Evolutionary conservation across 2,888 invertebrate species (phyloP), one percentile per base, ranked within the genome.

Genomic region (Thera obeliscata): DNA sequence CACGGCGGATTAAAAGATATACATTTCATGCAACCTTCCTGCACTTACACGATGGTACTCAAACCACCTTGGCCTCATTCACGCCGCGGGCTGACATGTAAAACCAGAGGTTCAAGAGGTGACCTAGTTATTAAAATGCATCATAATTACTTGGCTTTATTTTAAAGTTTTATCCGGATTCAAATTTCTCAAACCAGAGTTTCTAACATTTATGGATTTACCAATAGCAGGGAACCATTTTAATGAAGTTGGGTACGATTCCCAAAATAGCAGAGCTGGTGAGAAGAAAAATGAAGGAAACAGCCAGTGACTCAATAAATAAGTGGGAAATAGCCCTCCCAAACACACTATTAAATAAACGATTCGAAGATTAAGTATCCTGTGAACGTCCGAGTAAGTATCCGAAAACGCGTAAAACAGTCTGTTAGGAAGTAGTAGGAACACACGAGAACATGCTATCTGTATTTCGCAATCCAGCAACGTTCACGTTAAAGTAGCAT

Each of bases 41-140:
- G 68, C 58, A 59, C 56, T 65, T 62, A 56, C 59, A 60, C 65
- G 69, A 69, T 62, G 62, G 62, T 60, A 62, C 62, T 63, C 66
- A 43, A 54, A 9, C 58, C 56, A 69, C 69, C 69, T 69, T 69
- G 69, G 52, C 69, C 69, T 66, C 65, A 69, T 69, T 69, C 59
- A 6, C 50, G 57, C 22, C 46, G 52, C 49, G 50, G 60, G n/a
- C 41, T 22, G 59, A 35, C 56, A 55, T 48, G 54, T 57, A 66
- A 46, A 69, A 56, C 62, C 62, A 59, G 59, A 61, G 62, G 60
- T 69, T 59, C 63, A 48, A 65, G 61, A 41, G 22, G 43, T 63
- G 69, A 69, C 69, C 69, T 66, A 65, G 56, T 63, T 66, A 62
- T 66, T 63, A n/a, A 38, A 59, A 50, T 65, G 65, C 59, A 62